Base-by-base conservation (phyloP, 35 echinoderm and acorn worm species). In the Heliocidaris tuberculata region DNA sequence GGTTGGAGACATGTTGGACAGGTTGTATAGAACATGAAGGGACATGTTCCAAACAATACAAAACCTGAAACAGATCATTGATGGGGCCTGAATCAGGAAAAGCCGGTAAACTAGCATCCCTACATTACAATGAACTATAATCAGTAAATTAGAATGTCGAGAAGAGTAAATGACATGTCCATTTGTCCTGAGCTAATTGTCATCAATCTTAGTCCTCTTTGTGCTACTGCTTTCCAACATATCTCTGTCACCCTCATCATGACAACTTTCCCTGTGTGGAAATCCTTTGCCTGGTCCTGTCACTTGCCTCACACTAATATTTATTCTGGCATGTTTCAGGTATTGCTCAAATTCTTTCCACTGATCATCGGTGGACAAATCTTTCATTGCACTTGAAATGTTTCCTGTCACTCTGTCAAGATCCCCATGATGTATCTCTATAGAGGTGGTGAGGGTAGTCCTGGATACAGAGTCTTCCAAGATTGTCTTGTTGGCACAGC, bases 291-390 rank as follows among this genome's bases (percentile, higher is more conserved):
- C 93, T n/a, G 54, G 85, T 19, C 88, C 93, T n/a, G 93, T 95
- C 78, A 98, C 95, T 85, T 98, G 97, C 49, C 97, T 59, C 50
- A 98, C 94, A 93, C 97, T 98, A 47, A 98, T 90, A 94, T 98
- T 98, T 42, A 98, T 95, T 17, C 97, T 85, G 49, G 95, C 52
- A 94, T 90, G 91, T 86, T 91, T 94, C 48, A 98, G 92, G 90
- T 95, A 96, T 29, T 94, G 47, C 10, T 90, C 94, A 94, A 98
- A 96, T 30, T 94, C 94, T 86, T 95, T 78, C 97, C 97, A 98
- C 12, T 85, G 31, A 5, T 96, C 93, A 91, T 87, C 85, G 56
- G 54, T 24, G n/a, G 47, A 86, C 31, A 96, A 42, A 24, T 50
- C 31, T 32, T 47, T 32, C 24, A 86, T 90, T 56, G 88, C 95